Conservation (phyloP, 2,113 vertebrate species). For the Ctenomys sociabilis region DNA sequence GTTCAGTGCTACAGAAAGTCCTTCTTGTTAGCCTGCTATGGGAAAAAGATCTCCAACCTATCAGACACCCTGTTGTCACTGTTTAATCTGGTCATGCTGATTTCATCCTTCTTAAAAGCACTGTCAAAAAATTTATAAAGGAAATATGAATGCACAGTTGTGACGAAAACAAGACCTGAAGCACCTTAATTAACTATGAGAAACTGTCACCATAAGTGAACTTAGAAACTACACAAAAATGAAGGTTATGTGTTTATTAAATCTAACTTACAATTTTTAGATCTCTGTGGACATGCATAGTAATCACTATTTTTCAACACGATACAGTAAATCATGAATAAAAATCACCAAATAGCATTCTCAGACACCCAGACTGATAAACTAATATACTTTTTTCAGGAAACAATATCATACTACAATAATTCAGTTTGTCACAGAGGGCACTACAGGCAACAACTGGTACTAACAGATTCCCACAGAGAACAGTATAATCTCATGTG, state of each 20-base stretch:
- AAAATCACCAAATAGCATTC: neutral
- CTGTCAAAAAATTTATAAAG: neutral
- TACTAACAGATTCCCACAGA: neutral
- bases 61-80: neutral
- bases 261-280: neutral
- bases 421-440: neutral
- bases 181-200: neutral
- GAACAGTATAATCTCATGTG: neutral
- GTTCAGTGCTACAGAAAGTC: neutral
- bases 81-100: neutral
- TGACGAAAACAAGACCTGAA: neutral
- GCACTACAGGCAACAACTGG: neutral
- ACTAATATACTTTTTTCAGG: neutral
- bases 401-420: neutral
- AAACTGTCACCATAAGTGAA: neutral
- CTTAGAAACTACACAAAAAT: neutral
- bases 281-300: neutral
- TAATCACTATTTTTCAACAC: neutral
- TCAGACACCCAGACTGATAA: neutral
- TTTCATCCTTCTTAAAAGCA: neutral
- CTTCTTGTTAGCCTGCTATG: neutral
- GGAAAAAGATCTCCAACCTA: neutral
- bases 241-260: neutral
- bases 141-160: neutral
- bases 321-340: neutral